Percentiles rank a stretch among this genome's conserved stretches.
Evolutionary conservation across 2,113 vertebrate genomes (phyloP).

Genomic region (Myiagra hebetior): DNA sequence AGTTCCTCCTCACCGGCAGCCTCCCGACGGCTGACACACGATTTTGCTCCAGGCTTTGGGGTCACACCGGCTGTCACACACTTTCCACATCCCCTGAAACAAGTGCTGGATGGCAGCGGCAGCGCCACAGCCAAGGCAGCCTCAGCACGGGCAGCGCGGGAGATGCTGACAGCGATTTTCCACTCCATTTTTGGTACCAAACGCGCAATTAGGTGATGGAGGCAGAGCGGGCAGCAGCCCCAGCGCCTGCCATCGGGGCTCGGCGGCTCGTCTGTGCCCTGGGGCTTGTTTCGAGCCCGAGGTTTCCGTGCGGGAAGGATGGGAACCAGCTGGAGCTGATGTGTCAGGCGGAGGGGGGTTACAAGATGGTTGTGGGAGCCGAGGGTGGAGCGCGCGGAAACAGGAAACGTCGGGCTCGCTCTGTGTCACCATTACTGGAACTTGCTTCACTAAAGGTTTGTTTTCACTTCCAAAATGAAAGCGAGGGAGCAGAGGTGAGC

Average conservation of each 20-base stretch:
- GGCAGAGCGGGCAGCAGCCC: neutral
- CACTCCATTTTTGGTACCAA: conserved; percentile 52
- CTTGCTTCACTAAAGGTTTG: neutral
- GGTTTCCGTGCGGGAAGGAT: neutral
- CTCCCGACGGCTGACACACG: rapidly evolving
- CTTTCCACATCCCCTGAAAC: neutral
- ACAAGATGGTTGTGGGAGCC: conserved; percentile 2
- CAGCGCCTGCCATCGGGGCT: neutral
- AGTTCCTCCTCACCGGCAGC: neutral
- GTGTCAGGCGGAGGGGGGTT: neutral
- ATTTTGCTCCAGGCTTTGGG: neutral
- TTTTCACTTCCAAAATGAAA: conserved; percentile 9
- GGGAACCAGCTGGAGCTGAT: neutral
- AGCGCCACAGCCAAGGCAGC: neutral
- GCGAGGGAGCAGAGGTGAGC: neutral
- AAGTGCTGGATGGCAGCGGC: neutral
- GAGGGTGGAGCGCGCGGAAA: conserved; percentile 47
- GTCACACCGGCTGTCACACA: neutral
- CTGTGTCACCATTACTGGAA: conserved; percentile 20
- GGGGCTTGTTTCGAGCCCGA: neutral
- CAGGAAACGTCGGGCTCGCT: conserved; percentile 31
- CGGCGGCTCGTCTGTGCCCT: neutral
- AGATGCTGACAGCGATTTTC: conserved; percentile 37
- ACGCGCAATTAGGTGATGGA: neutral
- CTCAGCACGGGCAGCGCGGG: neutral